Evolutionary conservation across 1,140 invertebrate genomes (phyloP).

Genomic region (Pectinophora gossypiella): DNA sequence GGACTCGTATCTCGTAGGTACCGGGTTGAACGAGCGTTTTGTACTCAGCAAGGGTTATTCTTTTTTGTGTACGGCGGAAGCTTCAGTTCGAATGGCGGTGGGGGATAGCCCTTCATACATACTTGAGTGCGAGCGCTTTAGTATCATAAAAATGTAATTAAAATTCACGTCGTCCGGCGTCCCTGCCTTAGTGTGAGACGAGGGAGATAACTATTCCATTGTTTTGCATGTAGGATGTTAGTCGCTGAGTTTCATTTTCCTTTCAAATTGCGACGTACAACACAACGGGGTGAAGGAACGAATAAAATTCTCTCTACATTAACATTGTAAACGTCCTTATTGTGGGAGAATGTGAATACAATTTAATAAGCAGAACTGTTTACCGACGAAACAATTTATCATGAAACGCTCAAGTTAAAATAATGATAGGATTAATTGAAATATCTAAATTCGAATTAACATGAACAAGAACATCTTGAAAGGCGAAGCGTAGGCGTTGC

Average conservation of each 20-base stretch:
- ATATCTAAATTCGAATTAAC: too few species aligned
- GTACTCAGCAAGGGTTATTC: slow-evolving; percentile 45
- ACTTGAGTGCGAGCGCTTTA: slow-evolving; percentile 58
- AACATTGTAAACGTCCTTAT: too few species aligned
- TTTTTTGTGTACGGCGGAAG: slow-evolving; percentile 60
- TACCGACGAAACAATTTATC: too few species aligned
- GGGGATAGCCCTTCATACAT: slow-evolving; percentile 60
- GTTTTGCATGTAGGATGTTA: slow-evolving; percentile 31
- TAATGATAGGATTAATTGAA: too few species aligned
- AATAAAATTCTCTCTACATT: slow-evolving; percentile 4
- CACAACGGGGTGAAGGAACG: slow-evolving; percentile 9
- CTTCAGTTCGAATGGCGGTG: slow-evolving; percentile 42
- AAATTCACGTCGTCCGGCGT: slow-evolving; percentile 60
- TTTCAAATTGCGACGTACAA: slow-evolving; percentile 12
- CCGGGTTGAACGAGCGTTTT: slow-evolving; percentile 1
- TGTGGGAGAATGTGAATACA: too few species aligned
- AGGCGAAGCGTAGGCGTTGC: too few species aligned
- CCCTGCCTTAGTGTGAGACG: slow-evolving; percentile 25
- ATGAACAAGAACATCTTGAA: too few species aligned
- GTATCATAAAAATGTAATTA: slow-evolving; percentile 73
- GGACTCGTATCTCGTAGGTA: neutral
- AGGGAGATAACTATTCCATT: slow-evolving; percentile 57
- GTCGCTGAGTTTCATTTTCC: slow-evolving; percentile 17
- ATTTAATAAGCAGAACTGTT: too few species aligned
- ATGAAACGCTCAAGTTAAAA: too few species aligned